A percentile compares a stretch with the other conserved stretches of the same genome.
Evolutionary conservation across 2,888 invertebrate genomes (phyloP).

Genomic region (Amphipoea oculea): DNA sequence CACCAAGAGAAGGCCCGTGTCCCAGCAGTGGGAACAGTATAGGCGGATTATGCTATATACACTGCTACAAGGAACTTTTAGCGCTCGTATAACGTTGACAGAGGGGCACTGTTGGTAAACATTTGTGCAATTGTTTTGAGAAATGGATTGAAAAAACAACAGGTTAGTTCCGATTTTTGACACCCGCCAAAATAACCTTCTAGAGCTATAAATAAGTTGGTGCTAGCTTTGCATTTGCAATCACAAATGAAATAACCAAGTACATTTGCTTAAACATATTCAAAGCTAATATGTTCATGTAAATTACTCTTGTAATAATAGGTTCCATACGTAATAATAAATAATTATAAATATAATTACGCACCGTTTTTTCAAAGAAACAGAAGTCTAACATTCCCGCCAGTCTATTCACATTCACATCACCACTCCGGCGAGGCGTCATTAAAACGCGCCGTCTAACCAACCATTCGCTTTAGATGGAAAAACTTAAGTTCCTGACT

Average conservation of each 20-base stretch:
- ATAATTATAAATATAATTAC: slow-evolving; percentile 10
- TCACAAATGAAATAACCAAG: slow-evolving; percentile 1
- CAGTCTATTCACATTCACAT: slow-evolving; percentile 53
- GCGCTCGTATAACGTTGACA: background rate
- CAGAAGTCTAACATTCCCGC: slow-evolving; percentile 29
- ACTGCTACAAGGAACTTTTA: background rate
- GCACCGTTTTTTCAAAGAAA: slow-evolving; percentile 17
- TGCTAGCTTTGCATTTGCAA: background rate
- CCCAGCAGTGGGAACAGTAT: too few relatives aligned
- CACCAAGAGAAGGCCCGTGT: too few relatives aligned
- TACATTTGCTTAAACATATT: background rate
- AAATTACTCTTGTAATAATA: slow-evolving; percentile 5
- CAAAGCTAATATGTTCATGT: background rate
- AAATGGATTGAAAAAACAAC: background rate
- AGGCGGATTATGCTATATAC: background rate
- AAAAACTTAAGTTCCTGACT: slow-evolving; percentile 62
- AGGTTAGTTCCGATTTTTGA: background rate
- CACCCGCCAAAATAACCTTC: background rate
- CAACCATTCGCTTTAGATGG: slow-evolving; percentile 57
- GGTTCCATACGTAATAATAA: slow-evolving; percentile 7
- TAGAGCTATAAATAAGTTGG: background rate
- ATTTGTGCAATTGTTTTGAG: background rate
- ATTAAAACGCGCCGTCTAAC: slow-evolving; percentile 51
- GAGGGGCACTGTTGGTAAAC: background rate
- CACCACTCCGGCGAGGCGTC: slow-evolving; percentile 32